These are phyloP conservation scores for Lydus trimaculatus DNA, from an alignment of 2,888 invertebrate species.

Conservation along the genomic window DNA sequence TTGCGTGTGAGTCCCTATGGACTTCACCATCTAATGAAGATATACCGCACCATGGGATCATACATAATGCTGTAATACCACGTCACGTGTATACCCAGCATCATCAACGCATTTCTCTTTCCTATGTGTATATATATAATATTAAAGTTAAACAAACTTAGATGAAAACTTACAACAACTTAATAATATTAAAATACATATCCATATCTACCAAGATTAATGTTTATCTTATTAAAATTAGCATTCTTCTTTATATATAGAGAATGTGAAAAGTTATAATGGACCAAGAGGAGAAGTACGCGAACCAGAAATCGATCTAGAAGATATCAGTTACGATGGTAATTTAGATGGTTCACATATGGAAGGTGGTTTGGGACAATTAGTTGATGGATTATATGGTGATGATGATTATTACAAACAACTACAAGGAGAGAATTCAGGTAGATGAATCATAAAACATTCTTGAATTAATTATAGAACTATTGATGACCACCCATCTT, in stretches of 20 bases:
- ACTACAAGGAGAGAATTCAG: conserved; percentile 66
- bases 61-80: conserved; percentile 32
- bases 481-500: neutral
- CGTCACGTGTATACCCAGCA: conserved; percentile 26
- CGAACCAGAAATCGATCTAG: conserved; percentile 71
- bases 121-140: neutral
- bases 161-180: neutral
- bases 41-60: conserved; percentile 33
- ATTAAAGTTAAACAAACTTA: neutral
- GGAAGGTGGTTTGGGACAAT: conserved; percentile 80
- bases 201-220: conserved; percentile 2
- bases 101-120: conserved; percentile 25
- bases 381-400: conserved; percentile 77
- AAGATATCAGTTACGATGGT: conserved; percentile 85
- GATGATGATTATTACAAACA: conserved; percentile 71
- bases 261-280: conserved; percentile 71
- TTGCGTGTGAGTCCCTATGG: conserved; percentile 23
- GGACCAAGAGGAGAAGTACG: conserved; percentile 71
- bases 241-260: conserved; percentile 59
- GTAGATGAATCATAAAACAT: conserved; percentile 52
- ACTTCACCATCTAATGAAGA: conserved; percentile 32
- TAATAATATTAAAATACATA: neutral
- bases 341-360: conserved; percentile 64
- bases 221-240: conserved; percentile 1
- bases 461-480: neutral